These are phyloP conservation scores for Cinclus mexicanus DNA, from an alignment of 2,113 vertebrate species.

Conservation along the genomic window DNA sequence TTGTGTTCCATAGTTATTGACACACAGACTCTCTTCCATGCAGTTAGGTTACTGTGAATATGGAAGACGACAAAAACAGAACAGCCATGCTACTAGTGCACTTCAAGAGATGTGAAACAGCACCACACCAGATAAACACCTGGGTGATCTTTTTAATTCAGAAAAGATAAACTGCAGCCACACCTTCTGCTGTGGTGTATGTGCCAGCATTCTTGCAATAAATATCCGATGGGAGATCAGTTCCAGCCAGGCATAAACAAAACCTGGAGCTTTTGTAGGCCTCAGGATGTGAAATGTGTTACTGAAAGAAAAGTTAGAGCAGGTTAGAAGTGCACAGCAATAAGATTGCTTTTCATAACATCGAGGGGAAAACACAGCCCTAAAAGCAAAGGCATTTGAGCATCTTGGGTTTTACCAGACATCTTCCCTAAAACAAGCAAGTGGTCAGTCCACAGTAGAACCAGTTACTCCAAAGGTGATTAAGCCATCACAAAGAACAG, in stretches of 20 bases:
- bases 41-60: slow-evolving; percentile 40
- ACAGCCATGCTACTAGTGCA: slow-evolving; percentile 44
- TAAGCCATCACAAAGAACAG: slow-evolving; percentile 4
- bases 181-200: slow-evolving; percentile 99
- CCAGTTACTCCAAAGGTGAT: background rate
- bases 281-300: slow-evolving; percentile 99
- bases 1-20: background rate
- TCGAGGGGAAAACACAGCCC: background rate
- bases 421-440: background rate
- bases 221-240: slow-evolving; percentile 99
- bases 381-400: slow-evolving; percentile 48
- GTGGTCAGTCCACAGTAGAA: background rate
- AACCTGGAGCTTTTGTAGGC: slow-evolving; percentile 98
- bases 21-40: background rate
- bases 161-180: slow-evolving; percentile 79
- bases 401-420: background rate
- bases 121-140: slow-evolving; percentile 21
- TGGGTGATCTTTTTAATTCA: slow-evolving; percentile 42
- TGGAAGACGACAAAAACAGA: slow-evolving; percentile 9
- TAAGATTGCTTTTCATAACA: background rate
- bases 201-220: slow-evolving; percentile 98
- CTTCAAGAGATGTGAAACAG: background rate
- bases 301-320: slow-evolving; percentile 79
- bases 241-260: slow-evolving; percentile 98
- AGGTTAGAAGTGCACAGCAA: slow-evolving; percentile 42